These are phyloP conservation scores for Protomyctophum bolini DNA, from an alignment of 2,113 vertebrate species.

Conservation along the genomic window DNA sequence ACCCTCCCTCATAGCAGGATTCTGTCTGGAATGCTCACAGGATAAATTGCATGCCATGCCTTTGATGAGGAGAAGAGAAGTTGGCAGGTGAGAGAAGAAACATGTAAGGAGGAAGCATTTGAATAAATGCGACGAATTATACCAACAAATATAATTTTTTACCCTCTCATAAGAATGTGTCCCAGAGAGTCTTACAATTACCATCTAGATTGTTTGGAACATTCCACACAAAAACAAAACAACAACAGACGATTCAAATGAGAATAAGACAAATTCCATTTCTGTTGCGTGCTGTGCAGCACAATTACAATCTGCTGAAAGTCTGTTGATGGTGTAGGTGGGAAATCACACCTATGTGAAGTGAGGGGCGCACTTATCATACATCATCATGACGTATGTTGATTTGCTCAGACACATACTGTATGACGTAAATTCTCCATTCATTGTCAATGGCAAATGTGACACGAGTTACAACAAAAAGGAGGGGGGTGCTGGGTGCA, in stretches of 20 bases:
- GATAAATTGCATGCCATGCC: slow-evolving; percentile 63
- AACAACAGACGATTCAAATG: slow-evolving; percentile 47
- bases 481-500: no score
- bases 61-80: slow-evolving; percentile 69
- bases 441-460: no score
- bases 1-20: slow-evolving; percentile 57
- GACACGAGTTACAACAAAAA: no score
- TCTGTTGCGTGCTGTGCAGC: slow-evolving; percentile 47
- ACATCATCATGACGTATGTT: no score
- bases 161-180: not conserved
- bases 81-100: slow-evolving; percentile 59
- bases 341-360: no score
- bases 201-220: slow-evolving; percentile 37
- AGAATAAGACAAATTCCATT: slow-evolving; percentile 41
- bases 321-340: no score
- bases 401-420: no score
- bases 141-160: slow-evolving; percentile 8
- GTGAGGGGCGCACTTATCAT: no score
- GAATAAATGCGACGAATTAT: slow-evolving; percentile 60
- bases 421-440: no score
- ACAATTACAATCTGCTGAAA: slow-evolving; percentile 45
- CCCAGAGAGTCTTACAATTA: slow-evolving; percentile 70
- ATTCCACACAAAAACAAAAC: slow-evolving; percentile 45
- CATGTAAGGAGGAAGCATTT: slow-evolving; percentile 56
- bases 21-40: slow-evolving; percentile 56